Conservation (phyloP, 2,888 invertebrate genomes). For the Acanthosoma haemorrhoidale region DNA sequence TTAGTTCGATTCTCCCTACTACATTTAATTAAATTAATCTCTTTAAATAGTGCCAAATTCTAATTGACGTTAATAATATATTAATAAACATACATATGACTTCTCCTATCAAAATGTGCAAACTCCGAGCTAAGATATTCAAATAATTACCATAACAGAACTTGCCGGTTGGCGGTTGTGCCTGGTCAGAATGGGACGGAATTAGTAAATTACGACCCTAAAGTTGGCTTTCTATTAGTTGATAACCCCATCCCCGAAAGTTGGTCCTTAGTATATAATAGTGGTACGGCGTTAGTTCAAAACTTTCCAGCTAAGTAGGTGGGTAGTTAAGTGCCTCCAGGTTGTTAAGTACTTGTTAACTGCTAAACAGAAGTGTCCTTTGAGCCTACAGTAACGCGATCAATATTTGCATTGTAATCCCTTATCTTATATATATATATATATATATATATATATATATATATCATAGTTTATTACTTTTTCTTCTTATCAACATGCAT, state of each 20-base stretch:
- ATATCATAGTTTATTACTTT: not conserved
- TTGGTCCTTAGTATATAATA: slow-evolving; percentile 16
- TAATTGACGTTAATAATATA: too few species aligned
- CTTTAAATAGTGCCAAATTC: too few species aligned
- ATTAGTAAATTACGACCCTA: slow-evolving; percentile 18
- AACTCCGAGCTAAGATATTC: not conserved
- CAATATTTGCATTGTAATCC: too few species aligned
- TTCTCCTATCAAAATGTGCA: too few species aligned
- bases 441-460: slow-evolving; percentile 3
- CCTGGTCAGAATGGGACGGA: not conserved
- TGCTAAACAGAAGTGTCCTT: slow-evolving; percentile 12
- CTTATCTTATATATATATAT: slow-evolving; percentile 3
- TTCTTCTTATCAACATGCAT: not conserved
- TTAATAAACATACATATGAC: too few species aligned
- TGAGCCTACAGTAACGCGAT: slow-evolving; percentile 19
- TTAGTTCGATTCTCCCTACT: too few species aligned
- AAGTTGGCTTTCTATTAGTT: slow-evolving; percentile 16
- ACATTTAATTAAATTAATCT: too few species aligned
- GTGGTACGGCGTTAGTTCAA: slow-evolving; percentile 1
- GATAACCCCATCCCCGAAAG: slow-evolving; percentile 17
- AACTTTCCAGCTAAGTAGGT: slow-evolving; percentile 24
- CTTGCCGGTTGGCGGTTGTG: not conserved
- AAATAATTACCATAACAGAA: not conserved
- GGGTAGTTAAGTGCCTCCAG: slow-evolving; percentile 24
- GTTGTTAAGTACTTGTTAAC: slow-evolving; percentile 30